These are phyloP conservation scores for Tychaedon coryphoeus DNA, from an alignment of 2,113 vertebrate genomes.

Conservation along the genomic window DNA sequence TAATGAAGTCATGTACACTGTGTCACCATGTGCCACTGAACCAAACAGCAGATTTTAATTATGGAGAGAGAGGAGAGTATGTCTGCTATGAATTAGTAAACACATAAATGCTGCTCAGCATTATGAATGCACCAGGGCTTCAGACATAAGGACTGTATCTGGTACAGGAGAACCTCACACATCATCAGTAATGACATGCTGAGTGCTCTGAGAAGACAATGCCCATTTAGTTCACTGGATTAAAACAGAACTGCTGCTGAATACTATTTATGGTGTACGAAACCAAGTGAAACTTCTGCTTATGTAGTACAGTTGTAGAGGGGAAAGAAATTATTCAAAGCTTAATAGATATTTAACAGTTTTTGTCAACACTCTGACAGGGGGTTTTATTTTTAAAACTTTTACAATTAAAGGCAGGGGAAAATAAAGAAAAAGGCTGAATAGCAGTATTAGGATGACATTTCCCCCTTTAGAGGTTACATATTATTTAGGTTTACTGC, in stretches of 20 bases:
- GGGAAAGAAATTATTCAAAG: neutral
- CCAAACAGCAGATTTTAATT: neutral
- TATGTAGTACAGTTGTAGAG: neutral
- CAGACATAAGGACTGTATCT: neutral
- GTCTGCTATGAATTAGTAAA: neutral
- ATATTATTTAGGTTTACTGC: neutral
- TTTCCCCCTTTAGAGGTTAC: neutral
- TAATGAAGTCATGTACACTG: neutral
- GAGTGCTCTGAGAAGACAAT: neutral
- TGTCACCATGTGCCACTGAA: neutral
- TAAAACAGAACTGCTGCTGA: neutral
- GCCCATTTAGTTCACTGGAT: neutral
- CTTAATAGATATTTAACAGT: neutral
- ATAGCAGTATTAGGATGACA: neutral
- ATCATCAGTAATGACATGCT: neutral
- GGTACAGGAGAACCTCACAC: neutral
- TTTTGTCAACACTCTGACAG: neutral
- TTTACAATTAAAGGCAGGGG: neutral
- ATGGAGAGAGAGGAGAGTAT: neutral
- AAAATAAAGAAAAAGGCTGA: neutral
- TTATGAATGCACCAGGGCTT: neutral
- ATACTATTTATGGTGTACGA: neutral
- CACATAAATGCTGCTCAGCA: neutral
- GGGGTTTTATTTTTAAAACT: neutral
- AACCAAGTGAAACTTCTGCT: conserved; percentile 21